Evolutionary conservation across 2,797 vertebrate species (phyloP), one percentile per base, ranked within the genome.

Genomic region (Macroramphosus scolopax): DNA sequence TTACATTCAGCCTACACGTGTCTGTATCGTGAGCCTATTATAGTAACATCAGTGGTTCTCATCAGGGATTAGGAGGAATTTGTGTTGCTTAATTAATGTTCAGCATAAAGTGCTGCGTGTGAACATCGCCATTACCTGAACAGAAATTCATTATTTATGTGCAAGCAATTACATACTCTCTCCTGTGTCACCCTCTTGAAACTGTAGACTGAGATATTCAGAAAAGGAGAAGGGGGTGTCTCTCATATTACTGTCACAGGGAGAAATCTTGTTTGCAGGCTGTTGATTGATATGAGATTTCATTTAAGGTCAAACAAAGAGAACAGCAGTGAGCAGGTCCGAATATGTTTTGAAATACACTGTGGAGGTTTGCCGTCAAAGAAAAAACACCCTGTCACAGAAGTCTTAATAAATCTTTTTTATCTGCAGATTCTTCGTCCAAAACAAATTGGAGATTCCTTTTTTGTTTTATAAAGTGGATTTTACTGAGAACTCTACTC

Each of bases 21-120:
- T 10, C 38, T 43, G 22, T 31, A 28, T 60, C 47, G 22, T 15
- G 31, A 51, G 51, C 37, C 51, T 30, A 13, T 66, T 50, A 63
- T 28, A 41, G 47, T 35, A 41, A 77, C 69, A 50, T 69, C 53
- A 18, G 42, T 70, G 40, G 42, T 51, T 79, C 72, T 81, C 76
- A 77, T 65, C 63, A 18, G 71, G 80, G 82, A 82, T 84, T 81
- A 86, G 62, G 31, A 60, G 60, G 65, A 80, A 78, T 79, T 75
- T 59, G 68, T 66, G 66, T 65, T 12, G 71, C 60, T 90, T 89
- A 90, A 89, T 90, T 91, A 90, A 91, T 82, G 86, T 65, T 85
- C 80, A 86, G 54, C 66, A 85, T 65, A 53, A 75, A 81, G 76
- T 71, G 75, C 50, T 79, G 81, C 78, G 77, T 84, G 77, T 80